Conservation (phyloP, 2,797 vertebrate species). For the Hippopotamyrus pictus region DNA sequence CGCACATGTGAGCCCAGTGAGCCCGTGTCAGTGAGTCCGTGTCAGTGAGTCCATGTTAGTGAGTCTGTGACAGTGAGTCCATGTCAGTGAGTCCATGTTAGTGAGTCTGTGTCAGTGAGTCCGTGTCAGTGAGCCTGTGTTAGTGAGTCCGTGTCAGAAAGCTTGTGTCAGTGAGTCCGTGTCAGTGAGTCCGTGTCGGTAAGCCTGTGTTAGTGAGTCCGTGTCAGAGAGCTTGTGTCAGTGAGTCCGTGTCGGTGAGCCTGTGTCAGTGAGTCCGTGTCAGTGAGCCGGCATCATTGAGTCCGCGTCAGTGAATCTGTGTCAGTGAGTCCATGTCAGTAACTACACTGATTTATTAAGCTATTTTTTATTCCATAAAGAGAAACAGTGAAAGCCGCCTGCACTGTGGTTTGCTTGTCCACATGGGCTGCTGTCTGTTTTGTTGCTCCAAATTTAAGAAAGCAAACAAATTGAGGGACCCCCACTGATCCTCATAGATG, state of each 20-base stretch:
- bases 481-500: neutral
- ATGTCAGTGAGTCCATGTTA: no score
- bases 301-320: no score
- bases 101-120: no score
- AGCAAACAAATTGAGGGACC: neutral
- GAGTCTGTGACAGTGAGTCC: no score
- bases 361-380: neutral
- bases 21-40: neutral
- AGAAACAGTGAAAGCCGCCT: neutral
- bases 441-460: neutral
- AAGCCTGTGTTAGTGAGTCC: no score
- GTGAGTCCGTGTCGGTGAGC: neutral
- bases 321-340: neutral
- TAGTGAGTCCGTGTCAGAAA: no score
- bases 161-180: no score
- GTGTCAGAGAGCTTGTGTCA: neutral
- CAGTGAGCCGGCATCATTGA: neutral
- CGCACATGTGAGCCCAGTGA: neutral
- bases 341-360: neutral
- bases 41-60: no score
- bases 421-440: neutral
- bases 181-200: no score
- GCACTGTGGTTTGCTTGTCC: neutral
- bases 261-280: neutral
- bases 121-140: no score